phyloP scores from a whole-genome alignment of 2,113 vertebrate species.

The Elachura formosa region DNA sequence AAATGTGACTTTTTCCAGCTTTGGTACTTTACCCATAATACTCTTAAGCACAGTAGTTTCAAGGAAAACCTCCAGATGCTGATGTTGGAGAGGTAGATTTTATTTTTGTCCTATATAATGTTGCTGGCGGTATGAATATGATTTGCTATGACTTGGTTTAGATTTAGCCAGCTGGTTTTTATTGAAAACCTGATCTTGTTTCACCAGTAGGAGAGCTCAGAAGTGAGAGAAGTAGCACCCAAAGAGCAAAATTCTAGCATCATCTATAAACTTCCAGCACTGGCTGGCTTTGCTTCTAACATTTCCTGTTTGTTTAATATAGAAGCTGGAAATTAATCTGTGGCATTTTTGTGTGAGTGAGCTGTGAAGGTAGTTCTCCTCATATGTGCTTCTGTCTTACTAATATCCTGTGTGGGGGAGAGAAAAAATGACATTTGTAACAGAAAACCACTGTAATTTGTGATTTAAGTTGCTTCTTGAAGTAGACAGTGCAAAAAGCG shows the following conservation, averaged over 20 bases:
- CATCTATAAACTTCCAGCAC: not conserved
- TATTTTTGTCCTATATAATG: not conserved
- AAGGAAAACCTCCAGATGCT: not conserved
- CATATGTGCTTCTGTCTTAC: not conserved
- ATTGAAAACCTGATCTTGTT: slow-evolving; percentile 30
- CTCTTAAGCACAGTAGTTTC: not conserved
- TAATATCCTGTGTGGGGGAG: slow-evolving; percentile 20
- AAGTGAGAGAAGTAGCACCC: slow-evolving; percentile 30
- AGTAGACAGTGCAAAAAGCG: not conserved
- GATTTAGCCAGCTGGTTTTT: slow-evolving; percentile 20
- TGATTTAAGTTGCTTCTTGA: not conserved
- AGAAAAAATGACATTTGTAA: not conserved
- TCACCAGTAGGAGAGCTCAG: not conserved
- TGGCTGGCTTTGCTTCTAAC: not conserved
- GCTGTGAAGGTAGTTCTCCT: not conserved
- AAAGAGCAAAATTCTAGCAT: not conserved
- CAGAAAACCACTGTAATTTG: not conserved
- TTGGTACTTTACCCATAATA: not conserved
- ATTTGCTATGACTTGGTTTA: not conserved
- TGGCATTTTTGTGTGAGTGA: not conserved
- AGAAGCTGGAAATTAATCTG: not conserved
- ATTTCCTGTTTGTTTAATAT: not conserved
- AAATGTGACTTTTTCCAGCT: not conserved
- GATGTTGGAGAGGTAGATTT: not conserved
- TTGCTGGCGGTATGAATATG: not conserved